Evolutionary conservation across 1,140 invertebrate species (phyloP).

Genomic region (Drosophila murphyi): DNA sequence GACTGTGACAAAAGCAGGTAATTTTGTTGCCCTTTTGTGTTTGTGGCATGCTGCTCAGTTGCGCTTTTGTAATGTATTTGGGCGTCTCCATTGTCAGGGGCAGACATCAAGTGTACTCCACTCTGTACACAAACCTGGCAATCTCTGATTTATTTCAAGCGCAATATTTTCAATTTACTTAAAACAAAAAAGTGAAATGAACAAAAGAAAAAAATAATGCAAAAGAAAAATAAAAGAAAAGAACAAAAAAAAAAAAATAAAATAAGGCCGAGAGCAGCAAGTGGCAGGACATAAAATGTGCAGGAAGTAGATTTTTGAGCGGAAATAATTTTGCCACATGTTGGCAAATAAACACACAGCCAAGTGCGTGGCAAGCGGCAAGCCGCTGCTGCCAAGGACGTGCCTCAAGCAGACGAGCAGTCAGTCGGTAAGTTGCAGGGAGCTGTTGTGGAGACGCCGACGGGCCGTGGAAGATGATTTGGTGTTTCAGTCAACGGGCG

Average conservation of each 20-base stretch:
- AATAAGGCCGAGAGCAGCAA: neutral
- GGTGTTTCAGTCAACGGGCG: conserved; percentile 20
- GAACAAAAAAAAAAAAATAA: neutral
- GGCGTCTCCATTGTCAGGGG: conserved; percentile 41
- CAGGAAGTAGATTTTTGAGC: conserved; percentile 77
- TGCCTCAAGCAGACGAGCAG: conserved; percentile 36
- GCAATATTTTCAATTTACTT: conserved; percentile 64
- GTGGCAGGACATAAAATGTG: conserved; percentile 21
- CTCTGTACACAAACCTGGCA: conserved; percentile 30
- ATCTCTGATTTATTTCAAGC: conserved; percentile 45
- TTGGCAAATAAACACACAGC: conserved; percentile 63
- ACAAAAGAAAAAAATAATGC: no score
- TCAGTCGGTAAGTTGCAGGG: no score
- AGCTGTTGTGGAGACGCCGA: no score
- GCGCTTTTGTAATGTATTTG: conserved; percentile 9
- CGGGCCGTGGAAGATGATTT: no score
- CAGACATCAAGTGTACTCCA: conserved; percentile 40
- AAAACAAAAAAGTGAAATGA: conserved; percentile 35
- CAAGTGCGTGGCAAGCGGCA: conserved; percentile 6
- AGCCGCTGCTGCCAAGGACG: conserved; percentile 20
- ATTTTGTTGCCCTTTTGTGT: conserved; percentile 36
- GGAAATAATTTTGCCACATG: conserved; percentile 81
- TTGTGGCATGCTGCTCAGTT: conserved; percentile 2
- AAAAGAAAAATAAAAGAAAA: conserved; percentile 22
- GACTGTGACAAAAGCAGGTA: conserved; percentile 56